Evolutionary conservation across 2,113 vertebrate species (phyloP).

Genomic region (Dromiciops gliroides): DNA sequence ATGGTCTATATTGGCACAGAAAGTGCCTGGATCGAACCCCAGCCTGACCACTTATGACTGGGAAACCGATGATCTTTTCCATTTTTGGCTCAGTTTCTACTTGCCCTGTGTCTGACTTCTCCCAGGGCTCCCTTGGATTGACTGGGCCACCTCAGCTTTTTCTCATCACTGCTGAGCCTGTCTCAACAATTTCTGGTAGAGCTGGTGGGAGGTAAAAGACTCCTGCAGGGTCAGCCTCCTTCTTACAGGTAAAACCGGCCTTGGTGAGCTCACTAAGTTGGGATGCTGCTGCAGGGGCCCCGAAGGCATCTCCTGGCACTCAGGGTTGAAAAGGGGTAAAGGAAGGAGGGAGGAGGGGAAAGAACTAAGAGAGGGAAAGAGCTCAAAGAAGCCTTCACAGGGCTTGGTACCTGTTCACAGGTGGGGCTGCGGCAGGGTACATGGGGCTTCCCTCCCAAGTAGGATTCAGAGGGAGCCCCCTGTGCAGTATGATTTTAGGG

Average conservation of each 20-base stretch:
- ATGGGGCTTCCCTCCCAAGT: neutral
- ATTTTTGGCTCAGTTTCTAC: neutral
- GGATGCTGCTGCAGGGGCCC: neutral
- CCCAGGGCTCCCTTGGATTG: neutral
- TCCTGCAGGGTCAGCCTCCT: neutral
- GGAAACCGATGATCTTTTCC: conserved; percentile 28
- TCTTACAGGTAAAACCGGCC: neutral
- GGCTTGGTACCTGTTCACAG: neutral
- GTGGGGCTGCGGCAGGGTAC: neutral
- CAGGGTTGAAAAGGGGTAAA: neutral
- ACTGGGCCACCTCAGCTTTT: neutral
- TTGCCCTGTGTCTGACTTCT: neutral
- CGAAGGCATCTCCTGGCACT: neutral
- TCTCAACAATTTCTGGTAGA: neutral
- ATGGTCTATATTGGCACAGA: neutral
- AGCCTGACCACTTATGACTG: neutral
- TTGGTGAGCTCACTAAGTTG: neutral
- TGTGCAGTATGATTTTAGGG: neutral
- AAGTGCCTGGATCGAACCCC: neutral
- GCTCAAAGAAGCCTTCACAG: neutral
- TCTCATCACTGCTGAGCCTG: too few relatives aligned
- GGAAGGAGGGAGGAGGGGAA: neutral
- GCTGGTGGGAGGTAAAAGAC: neutral
- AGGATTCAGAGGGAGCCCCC: neutral
- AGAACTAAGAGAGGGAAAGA: neutral